Conservation (phyloP, 2,797 vertebrate genomes). For the Synaphobranchus kaupii region DNA sequence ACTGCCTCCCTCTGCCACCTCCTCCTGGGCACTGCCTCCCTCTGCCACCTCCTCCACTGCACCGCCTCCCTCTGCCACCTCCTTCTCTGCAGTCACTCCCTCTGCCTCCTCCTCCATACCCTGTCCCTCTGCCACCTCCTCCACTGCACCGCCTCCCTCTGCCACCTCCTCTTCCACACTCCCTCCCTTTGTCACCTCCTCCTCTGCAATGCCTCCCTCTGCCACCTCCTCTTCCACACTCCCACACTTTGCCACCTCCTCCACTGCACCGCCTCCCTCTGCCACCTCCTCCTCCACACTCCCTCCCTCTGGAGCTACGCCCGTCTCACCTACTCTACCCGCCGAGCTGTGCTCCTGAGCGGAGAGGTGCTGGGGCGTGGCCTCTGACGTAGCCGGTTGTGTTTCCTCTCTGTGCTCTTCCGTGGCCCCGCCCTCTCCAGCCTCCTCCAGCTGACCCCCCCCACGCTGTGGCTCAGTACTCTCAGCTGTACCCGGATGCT, state of each 20-base stretch:
- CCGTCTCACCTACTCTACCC: constrained; percentile 14
- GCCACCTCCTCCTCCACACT: background rate
- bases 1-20: constrained; percentile 22
- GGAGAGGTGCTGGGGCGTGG: constrained; percentile 33
- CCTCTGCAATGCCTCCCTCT: constrained; percentile 23
- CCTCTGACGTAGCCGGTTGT: constrained; percentile 39
- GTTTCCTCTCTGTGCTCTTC: constrained; percentile 26
- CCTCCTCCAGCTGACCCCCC: constrained; percentile 1
- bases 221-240: background rate
- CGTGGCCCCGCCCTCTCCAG: background rate
- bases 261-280: constrained; percentile 22
- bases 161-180: background rate
- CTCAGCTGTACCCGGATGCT: background rate
- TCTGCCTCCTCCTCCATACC: background rate
- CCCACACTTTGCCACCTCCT: constrained; percentile 35
- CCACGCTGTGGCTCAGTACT: background rate
- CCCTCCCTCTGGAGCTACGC: background rate
- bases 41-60: no score
- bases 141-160: constrained; percentile 23
- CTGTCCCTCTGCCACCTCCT: constrained; percentile 34
- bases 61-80: constrained; percentile 33
- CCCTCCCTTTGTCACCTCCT: constrained; percentile 36
- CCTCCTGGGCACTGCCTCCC: no score
- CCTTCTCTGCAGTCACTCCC: constrained; percentile 25
- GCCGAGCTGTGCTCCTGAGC: constrained; percentile 28